These are phyloP conservation scores for Pycnonotus jocosus DNA, from an alignment of 2,113 vertebrate genomes.

Conservation along the genomic window DNA sequence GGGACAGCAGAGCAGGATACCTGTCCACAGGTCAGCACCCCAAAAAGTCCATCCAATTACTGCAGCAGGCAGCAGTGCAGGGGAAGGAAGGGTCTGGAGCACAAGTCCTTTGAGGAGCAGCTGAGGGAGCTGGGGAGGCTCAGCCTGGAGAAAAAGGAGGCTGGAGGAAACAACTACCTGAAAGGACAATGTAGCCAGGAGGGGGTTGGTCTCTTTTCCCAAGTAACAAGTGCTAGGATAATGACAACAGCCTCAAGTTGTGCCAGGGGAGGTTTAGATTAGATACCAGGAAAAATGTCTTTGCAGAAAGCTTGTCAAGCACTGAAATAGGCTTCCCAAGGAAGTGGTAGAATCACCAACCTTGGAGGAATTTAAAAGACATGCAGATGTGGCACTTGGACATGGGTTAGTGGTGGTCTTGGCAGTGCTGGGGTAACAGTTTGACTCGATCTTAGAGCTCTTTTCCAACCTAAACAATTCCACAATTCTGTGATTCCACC, in stretches of 20 bases:
- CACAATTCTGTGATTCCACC: neutral
- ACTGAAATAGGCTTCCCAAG: neutral
- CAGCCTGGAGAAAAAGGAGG: neutral
- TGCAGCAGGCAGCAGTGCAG: neutral
- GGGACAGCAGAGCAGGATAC: neutral
- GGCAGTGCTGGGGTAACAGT: neutral
- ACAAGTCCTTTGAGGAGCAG: neutral
- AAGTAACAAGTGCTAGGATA: neutral
- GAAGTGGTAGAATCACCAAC: neutral
- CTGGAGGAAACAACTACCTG: neutral
- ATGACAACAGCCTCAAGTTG: neutral
- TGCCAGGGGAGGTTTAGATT: neutral
- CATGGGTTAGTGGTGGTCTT: neutral
- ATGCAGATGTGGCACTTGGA: neutral
- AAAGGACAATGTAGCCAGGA: neutral
- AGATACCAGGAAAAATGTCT: neutral
- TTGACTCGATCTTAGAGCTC: fast-evolving
- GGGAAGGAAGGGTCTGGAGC: neutral
- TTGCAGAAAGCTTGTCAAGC: neutral
- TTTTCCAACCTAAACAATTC: neutral
- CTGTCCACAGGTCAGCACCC: neutral
- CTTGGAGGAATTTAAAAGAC: neutral
- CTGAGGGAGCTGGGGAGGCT: neutral
- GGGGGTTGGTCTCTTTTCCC: neutral
- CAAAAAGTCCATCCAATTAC: neutral